Evolutionary conservation across 1,140 invertebrate species (phyloP).

Genomic region (Drosophila funebris): DNA sequence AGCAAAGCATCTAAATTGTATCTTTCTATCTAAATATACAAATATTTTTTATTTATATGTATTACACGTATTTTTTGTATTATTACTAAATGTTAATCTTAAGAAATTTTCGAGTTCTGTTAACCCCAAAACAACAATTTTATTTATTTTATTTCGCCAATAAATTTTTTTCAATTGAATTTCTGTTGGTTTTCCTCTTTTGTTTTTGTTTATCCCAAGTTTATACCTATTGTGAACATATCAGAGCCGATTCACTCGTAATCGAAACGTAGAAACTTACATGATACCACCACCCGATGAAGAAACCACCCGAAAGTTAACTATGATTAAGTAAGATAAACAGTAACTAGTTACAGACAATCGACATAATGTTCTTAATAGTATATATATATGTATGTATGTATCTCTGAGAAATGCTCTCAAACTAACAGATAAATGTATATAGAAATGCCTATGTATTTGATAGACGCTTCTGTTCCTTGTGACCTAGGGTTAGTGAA

Average conservation of each 20-base stretch:
- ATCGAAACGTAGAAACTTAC: conserved; percentile 50
- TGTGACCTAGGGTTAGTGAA: conserved; percentile 66
- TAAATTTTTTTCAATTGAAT: conserved; percentile 63
- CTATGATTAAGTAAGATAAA: conserved; percentile 63
- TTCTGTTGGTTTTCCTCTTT: conserved; percentile 24
- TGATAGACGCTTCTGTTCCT: conserved; percentile 73
- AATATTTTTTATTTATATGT: conserved; percentile 56
- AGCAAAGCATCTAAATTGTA: conserved; percentile 50
- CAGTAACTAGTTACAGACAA: conserved; percentile 74
- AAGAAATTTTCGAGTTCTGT: conserved; percentile 72
- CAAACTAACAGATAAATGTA: conserved; percentile 25
- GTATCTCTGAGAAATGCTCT: conserved; percentile 10
- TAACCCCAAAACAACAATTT: conserved; percentile 57
- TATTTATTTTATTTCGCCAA: conserved; percentile 76
- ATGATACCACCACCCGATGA: conserved; percentile 61
- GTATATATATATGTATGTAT: conserved; percentile 27
- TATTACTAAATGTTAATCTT: conserved; percentile 70
- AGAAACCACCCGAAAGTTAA: conserved; percentile 47
- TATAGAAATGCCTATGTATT: conserved; percentile 30
- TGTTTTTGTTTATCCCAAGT: not conserved
- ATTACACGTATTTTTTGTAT: conserved; percentile 75
- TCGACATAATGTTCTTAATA: conserved; percentile 43
- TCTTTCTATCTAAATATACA: conserved; percentile 44
- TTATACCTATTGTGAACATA: conserved; percentile 32
- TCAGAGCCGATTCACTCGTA: conserved; percentile 56